Conservation (phyloP, 2,113 vertebrate genomes). For the Erythrolamprus reginae region DNA sequence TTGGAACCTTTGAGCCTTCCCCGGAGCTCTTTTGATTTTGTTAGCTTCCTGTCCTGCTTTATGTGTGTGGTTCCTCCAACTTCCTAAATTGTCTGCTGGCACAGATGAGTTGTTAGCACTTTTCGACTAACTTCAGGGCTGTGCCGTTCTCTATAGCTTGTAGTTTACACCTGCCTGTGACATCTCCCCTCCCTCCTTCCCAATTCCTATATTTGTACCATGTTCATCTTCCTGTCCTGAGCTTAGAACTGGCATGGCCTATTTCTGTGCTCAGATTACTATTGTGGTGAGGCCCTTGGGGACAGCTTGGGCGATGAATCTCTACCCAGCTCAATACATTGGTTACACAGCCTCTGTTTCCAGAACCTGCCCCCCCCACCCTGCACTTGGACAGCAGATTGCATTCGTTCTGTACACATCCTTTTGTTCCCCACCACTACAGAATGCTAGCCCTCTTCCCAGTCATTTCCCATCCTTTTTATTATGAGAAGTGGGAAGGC, state of each 20-base stretch:
- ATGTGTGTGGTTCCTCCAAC: neutral
- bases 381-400: neutral
- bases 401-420: neutral
- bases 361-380: neutral
- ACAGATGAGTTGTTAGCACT: neutral
- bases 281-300: neutral
- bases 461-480: neutral
- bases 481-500: neutral
- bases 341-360: neutral
- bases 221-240: neutral
- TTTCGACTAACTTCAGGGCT: neutral
- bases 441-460: neutral
- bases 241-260: neutral
- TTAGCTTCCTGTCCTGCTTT: neutral
- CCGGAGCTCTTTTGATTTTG: neutral
- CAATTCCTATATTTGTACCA: neutral
- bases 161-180: neutral
- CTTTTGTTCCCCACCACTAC: constrained; percentile 12
- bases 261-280: neutral
- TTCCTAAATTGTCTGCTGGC: neutral
- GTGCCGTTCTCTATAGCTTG: neutral
- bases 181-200: accelerated
- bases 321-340: neutral
- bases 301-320: constrained; percentile 15
- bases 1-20: neutral